Conservation (phyloP, 2,888 invertebrate species). For the Cephus nigrinus region DNA sequence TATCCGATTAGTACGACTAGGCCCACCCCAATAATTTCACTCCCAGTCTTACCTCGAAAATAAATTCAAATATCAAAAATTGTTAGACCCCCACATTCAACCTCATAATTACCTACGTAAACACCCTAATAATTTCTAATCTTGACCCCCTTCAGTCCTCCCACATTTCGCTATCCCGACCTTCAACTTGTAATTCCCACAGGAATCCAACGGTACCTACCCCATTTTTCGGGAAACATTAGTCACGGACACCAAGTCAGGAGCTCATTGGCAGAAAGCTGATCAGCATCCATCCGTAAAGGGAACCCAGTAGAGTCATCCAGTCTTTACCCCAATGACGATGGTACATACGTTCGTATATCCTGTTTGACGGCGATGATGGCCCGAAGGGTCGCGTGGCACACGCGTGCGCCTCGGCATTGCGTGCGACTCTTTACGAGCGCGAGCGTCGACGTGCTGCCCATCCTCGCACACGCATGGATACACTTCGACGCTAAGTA, state of each 20-base stretch:
- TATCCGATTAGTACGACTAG: background rate
- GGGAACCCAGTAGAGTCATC: background rate
- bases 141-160: background rate
- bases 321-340: background rate
- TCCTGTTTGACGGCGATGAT: slow-evolving; percentile 1
- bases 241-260: slow-evolving; percentile 30
- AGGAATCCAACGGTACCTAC: background rate
- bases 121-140: background rate
- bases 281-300: background rate
- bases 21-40: background rate
- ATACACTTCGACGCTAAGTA: slow-evolving; percentile 14
- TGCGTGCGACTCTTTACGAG: slow-evolving; percentile 45
- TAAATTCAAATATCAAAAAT: background rate
- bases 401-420: slow-evolving; percentile 44
- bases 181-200: background rate
- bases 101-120: background rate
- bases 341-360: background rate
- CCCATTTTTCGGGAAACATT: slow-evolving; percentile 29
- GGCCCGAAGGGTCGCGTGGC: slow-evolving; percentile 45
- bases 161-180: background rate
- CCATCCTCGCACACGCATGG: slow-evolving; percentile 44
- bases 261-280: background rate
- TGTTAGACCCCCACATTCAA: background rate
- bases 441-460: slow-evolving; percentile 31
- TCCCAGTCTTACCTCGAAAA: background rate